Base-by-base conservation (phyloP, 2,888 invertebrate genomes). In the Graphium colonna region DNA sequence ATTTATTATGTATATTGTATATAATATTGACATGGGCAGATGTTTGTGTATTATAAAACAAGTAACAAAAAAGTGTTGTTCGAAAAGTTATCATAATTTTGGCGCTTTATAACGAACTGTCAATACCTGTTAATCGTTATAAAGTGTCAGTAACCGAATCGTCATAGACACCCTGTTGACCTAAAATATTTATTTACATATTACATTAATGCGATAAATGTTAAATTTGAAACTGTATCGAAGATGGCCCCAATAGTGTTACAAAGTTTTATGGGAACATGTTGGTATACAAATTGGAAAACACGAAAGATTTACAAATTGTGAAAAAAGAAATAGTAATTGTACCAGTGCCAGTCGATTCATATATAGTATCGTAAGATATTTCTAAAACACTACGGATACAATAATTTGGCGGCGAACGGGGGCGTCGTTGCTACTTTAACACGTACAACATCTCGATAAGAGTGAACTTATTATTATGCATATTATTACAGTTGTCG, bases 111-210 rank as follows among this genome's bases (percentile, higher is more conserved):
- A 43, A 53, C 48, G 42, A 21, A 47, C 13, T 3, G 36, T 48
- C 33, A 21, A 42, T 42, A 52, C 46, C 56, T 54, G 53, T 39
- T 13, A 44, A 52, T 51, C 48, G 52, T 57, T 57, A 52, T 51
- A 51, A 54, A 57, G 58, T 56, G 57, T 59, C 60, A 64, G 58
- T 60, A 73, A 74, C 67, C 61, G 62, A 73, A 75, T 64, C 63
- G 55, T 63, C 64, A 64, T 69, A 71, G 67, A 70, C 75, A 84
- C 85, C 85, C 85, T 85, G 85, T 82, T 79, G 76, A 75, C 84
- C 85, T 71, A 64, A 61, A 59, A 49, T 59, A 58, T 51, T 53
- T 52, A 58, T 56, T 59, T 56, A 61, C 58, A 59, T 56, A 36
- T 10, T 12, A 36, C 12, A 58, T 60, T 63, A 62, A 65, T 61